These are phyloP conservation scores for Clavelina lepadiformis DNA, from an alignment of 23 tunicate species.

Conservation along the genomic window DNA sequence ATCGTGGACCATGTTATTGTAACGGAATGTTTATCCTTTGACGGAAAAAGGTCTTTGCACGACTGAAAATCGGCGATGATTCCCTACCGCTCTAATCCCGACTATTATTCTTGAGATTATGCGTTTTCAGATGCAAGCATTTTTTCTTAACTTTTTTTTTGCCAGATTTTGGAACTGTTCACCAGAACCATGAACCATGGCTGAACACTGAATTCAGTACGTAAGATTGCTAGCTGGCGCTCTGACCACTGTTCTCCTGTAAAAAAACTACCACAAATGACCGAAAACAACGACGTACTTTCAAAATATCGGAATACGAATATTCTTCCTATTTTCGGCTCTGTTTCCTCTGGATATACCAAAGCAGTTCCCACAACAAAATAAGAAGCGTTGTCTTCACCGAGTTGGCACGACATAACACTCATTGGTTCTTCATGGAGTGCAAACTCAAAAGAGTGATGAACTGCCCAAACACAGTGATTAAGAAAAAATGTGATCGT, in stretches of 20 bases:
- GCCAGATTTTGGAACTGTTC: no score
- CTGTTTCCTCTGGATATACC: conserved; percentile 78
- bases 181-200: neutral
- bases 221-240: neutral
- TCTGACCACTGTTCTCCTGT: neutral
- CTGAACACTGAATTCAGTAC: neutral
- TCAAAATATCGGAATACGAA: conserved; percentile 66
- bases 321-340: conserved; percentile 82
- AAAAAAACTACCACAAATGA: neutral
- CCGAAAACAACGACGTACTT: conserved; percentile 17
- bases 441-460: conserved; percentile 72
- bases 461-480: conserved; percentile 29
- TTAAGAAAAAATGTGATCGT: neutral
- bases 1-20: no score
- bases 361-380: conserved; percentile 91
- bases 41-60: no score
- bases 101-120: no score
- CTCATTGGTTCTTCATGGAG: conserved; percentile 58
- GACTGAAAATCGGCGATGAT: no score
- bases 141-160: no score
- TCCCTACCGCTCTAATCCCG: no score
- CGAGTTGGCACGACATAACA: conserved; percentile 60
- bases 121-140: no score
- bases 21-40: no score
- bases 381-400: conserved; percentile 35